Evolutionary conservation across 53 echinoderm and acorn worm genomes (phyloP).

Genomic region (Paelopatides confundens): DNA sequence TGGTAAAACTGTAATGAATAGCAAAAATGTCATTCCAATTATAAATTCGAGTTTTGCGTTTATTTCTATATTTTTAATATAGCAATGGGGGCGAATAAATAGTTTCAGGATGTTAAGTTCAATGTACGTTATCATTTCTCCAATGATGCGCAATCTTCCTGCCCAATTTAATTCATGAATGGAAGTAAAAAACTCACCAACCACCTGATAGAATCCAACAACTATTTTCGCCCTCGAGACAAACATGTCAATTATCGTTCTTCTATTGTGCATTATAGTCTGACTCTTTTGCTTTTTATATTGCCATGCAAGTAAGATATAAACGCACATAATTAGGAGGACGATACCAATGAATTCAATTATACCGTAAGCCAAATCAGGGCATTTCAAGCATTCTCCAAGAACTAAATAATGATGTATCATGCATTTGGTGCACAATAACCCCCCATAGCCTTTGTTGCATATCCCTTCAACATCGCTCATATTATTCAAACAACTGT

Average conservation of each 20-base stretch:
- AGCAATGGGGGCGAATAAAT: not conserved
- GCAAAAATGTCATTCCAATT: not conserved
- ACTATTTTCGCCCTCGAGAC: not conserved
- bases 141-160: not conserved
- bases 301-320: not conserved
- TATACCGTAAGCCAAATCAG: no score
- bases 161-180: not conserved
- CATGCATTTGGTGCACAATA: not conserved
- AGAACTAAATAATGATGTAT: not conserved
- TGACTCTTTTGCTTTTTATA: not conserved
- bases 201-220: conserved; percentile 25
- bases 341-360: no score
- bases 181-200: not conserved
- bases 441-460: not conserved
- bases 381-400: no score
- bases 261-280: not conserved
- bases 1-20: not conserved
- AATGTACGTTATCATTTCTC: not conserved
- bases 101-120: not conserved
- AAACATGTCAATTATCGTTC: not conserved
- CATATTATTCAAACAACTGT: not conserved
- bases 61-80: not conserved
- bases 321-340: not conserved
- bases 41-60: not conserved
- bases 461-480: not conserved